Conservation (phyloP, 2,113 vertebrate species). For the Columba janthina region DNA sequence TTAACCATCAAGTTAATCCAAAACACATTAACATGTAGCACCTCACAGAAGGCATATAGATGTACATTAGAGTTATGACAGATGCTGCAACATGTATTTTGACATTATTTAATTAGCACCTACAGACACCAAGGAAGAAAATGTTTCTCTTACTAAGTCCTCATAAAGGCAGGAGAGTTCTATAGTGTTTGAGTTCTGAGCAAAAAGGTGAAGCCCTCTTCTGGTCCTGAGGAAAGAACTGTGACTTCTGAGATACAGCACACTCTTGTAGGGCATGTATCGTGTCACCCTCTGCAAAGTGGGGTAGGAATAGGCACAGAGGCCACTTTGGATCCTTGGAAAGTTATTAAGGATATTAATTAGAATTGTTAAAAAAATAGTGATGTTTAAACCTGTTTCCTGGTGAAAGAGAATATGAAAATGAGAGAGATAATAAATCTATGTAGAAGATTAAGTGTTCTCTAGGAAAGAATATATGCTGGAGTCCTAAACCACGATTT, state of each 20-base stretch:
- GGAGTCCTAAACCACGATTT: neutral
- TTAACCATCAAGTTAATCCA: neutral
- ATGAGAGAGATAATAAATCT: neutral
- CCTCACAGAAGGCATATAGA: neutral
- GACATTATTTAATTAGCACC: neutral
- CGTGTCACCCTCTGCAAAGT: neutral
- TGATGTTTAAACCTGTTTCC: neutral
- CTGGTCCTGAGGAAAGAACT: neutral
- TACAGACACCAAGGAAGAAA: neutral
- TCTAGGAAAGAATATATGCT: neutral
- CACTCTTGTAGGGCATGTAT: accelerated
- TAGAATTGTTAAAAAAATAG: neutral
- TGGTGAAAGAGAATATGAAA: neutral
- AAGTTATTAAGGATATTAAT: neutral
- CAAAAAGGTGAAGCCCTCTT: neutral
- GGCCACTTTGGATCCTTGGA: neutral
- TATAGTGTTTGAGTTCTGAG: neutral
- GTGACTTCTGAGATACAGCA: neutral
- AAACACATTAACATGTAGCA: neutral
- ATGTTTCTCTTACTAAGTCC: neutral
- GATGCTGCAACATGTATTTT: neutral
- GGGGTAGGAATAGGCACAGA: neutral
- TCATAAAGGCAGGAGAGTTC: neutral
- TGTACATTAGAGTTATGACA: neutral
- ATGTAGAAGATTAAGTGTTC: neutral